Evolutionary conservation across 2,113 vertebrate species (phyloP).

Genomic region (Podiceps cristatus): DNA sequence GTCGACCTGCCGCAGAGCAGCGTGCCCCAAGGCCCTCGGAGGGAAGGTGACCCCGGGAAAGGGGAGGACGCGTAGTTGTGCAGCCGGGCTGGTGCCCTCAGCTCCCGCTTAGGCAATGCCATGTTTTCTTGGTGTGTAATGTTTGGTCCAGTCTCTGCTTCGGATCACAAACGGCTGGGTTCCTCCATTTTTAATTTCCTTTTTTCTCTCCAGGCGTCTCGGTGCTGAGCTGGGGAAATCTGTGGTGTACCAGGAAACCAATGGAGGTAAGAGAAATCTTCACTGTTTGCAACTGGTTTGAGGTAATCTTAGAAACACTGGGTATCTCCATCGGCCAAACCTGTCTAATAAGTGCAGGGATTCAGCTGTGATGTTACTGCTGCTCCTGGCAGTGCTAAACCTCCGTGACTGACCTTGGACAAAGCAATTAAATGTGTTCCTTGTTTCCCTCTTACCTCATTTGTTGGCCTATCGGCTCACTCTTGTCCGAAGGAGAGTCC

Average conservation of each 20-base stretch:
- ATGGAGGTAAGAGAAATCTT: conserved; percentile 85
- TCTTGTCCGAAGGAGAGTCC: not conserved
- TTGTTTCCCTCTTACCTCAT: not conserved
- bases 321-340: not conserved
- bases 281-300: not conserved
- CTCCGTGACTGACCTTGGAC: not conserved
- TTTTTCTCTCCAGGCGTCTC: conserved; percentile 81
- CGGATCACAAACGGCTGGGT: not conserved
- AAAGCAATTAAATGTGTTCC: not conserved
- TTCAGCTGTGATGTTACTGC: not conserved
- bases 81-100: not conserved
- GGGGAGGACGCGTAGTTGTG: not conserved
- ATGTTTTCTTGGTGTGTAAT: not conserved
- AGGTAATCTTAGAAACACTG: not conserved
- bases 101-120: not conserved
- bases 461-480: not conserved
- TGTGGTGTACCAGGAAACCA: conserved; percentile 95
- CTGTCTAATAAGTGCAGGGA: not conserved
- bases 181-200: not conserved
- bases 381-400: not conserved
- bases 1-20: not conserved
- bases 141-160: not conserved
- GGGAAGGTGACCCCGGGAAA: not conserved
- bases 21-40: not conserved
- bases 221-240: conserved; percentile 96